A percentile compares a stretch with the other conserved stretches of the same genome.
Conservation (phyloP, 2,113 vertebrate species). For the Lepus europaeus region DNA sequence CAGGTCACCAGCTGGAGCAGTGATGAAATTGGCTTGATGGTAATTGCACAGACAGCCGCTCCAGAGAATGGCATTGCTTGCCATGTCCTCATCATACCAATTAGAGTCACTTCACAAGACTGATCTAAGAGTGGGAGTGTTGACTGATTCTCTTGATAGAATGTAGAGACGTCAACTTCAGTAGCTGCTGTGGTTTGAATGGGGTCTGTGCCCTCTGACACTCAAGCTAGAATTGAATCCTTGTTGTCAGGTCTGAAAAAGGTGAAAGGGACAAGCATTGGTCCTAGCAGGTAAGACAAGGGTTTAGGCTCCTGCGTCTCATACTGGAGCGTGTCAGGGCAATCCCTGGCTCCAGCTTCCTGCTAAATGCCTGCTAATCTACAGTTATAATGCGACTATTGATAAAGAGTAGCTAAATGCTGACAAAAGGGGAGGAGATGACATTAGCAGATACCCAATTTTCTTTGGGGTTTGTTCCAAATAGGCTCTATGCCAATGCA, state of each 20-base stretch:
- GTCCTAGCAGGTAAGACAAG: too few species aligned
- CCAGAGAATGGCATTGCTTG: background rate
- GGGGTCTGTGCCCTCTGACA: background rate
- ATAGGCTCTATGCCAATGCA: slow-evolving; percentile 57
- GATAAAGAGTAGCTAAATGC: slow-evolving; percentile 70
- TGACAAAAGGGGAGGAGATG: slow-evolving; percentile 68
- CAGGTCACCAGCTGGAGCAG: background rate
- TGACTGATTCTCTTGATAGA: background rate
- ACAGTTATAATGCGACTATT: slow-evolving; percentile 77
- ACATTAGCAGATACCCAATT: slow-evolving; percentile 56
- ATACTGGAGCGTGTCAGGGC: too few species aligned
- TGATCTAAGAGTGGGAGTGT: background rate
- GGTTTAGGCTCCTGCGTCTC: too few species aligned
- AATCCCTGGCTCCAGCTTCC: too few species aligned
- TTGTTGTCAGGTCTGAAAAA: background rate
- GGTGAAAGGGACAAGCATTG: background rate
- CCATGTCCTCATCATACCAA: background rate
- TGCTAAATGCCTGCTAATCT: too few species aligned
- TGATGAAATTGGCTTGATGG: background rate
- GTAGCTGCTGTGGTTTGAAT: background rate
- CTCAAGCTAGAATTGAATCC: background rate
- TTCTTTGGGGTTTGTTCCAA: slow-evolving; percentile 49
- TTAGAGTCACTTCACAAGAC: background rate
- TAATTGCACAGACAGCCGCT: background rate
- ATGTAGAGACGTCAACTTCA: background rate